Base-by-base conservation (phyloP, 2,113 vertebrate species). In the Drymodes brunneopygia region DNA sequence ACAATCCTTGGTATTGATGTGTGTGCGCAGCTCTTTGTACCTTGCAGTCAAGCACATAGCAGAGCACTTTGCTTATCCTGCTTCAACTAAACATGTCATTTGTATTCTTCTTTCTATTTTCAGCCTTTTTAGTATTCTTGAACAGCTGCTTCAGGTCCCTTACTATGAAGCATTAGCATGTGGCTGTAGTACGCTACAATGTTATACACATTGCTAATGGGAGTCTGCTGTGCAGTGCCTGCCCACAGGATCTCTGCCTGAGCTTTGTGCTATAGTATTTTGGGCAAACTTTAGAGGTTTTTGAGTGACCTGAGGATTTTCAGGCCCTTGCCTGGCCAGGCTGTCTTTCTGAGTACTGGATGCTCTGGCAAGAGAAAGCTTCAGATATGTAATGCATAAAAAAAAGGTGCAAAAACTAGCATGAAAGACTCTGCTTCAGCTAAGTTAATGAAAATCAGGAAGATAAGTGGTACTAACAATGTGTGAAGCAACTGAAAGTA, bases 201-300 rank as follows among this genome's bases (percentile, higher is more conserved):
- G 9, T 33, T 35, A 1, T 23, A 16, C 10, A 7, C 0, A 0
- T 56, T 57, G 36, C n/a, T 45, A 21, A 42, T 19, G 12, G 23
- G 58, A 50, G 25, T 12, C 35, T 81, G 58, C 58, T 72, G 11
- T 23, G 51, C 0, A 0, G n/a, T 66, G 47, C 36, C 28, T 56
- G 74, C 21, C 33, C 53, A 11, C 36, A 42, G 35, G 13, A 62
- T 60, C 27, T 60, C 11, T 78, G 31, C 36, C 40, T 7, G 4
- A 28, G 20, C 33, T 69, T 57, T 57, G n/a, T 12, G 6, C 33
- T 64, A 0, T 6, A 5, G 24, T 27, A 10, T 11, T 31, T 48
- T 29, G 40, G 33, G 5, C 24, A 70, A 88, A 66, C 27, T 45
- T 78, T 4, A 21, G 40, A 38, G 20, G 4, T 7, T 60, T 78